These are phyloP conservation scores for Daktulosphaira vitifoliae DNA, from an alignment of 1,140 invertebrate genomes.

Conservation along the genomic window DNA sequence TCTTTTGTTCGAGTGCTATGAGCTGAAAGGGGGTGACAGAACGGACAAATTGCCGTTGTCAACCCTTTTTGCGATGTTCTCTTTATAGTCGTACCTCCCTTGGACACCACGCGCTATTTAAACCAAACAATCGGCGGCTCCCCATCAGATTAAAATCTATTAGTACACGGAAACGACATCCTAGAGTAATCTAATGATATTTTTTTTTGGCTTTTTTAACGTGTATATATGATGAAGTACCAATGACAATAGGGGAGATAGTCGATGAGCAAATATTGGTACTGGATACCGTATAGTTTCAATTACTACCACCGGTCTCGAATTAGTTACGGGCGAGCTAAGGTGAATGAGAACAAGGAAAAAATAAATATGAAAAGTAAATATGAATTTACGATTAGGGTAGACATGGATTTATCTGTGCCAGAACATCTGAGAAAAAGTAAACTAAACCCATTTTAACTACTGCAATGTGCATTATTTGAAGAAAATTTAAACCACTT, in stretches of 20 bases:
- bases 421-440: background rate
- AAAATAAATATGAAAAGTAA: conserved; percentile 32
- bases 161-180: conserved; percentile 5
- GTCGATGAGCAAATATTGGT: conserved; percentile 33
- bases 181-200: conserved; percentile 31
- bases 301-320: conserved; percentile 32
- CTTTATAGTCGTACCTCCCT: conserved; percentile 25
- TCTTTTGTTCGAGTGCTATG: conserved; percentile 22
- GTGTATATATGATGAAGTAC: conserved; percentile 26
- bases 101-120: conserved; percentile 32
- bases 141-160: conserved; percentile 33
- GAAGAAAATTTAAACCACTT: too few relatives aligned
- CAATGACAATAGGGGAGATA: conserved; percentile 29
- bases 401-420: conserved; percentile 2
- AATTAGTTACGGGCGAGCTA: conserved; percentile 30
- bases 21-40: conserved; percentile 4
- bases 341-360: conserved; percentile 22
- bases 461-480: too few relatives aligned
- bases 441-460: background rate
- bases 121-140: conserved; percentile 29
- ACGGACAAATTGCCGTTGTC: conserved; percentile 33
- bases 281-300: conserved; percentile 26
- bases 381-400: conserved; percentile 27
- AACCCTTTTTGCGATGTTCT: conserved; percentile 20
- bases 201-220: conserved; percentile 9